Evolutionary conservation across 2,797 vertebrate genomes (phyloP).

Genomic region (Xenentodon cancila): DNA sequence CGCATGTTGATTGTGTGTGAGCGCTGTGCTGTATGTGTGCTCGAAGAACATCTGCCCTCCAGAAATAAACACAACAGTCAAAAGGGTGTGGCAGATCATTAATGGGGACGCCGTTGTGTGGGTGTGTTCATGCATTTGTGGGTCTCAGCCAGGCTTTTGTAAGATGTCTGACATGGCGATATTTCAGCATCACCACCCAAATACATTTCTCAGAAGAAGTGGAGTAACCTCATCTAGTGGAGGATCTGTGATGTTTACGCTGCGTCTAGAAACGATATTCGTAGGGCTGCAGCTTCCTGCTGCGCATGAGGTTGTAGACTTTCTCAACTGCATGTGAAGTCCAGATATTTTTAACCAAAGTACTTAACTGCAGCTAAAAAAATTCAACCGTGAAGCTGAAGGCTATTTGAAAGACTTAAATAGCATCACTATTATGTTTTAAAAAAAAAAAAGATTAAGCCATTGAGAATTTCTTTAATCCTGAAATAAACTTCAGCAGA

Average conservation of each 20-base stretch:
- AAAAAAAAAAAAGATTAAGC: no score
- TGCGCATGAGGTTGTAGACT: background rate
- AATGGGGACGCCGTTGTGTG: slow-evolving; percentile 9
- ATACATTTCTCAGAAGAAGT: slow-evolving; percentile 6
- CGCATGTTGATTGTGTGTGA: no score
- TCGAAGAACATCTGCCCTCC: slow-evolving; percentile 3
- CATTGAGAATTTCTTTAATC: no score
- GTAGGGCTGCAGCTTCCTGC: background rate
- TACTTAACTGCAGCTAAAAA: no score
- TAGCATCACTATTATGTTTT: no score
- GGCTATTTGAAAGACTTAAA: no score
- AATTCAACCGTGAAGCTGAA: no score
- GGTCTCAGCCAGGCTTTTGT: background rate
- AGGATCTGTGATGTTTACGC: slow-evolving; percentile 16
- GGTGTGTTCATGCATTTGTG: slow-evolving; percentile 1
- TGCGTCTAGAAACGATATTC: slow-evolving; percentile 8
- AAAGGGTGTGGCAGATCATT: background rate
- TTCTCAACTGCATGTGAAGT: background rate
- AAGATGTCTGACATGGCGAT: background rate
- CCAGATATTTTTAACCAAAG: no score
- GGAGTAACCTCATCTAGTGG: slow-evolving; percentile 9
- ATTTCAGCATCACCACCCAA: slow-evolving; percentile 5
- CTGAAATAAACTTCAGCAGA: no score
- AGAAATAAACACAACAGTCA: slow-evolving; percentile 5
- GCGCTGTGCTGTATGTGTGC: no score